A percentile compares a stretch with the other conserved stretches of the same genome.
These are phyloP conservation scores for Pangasius macronema DNA, from an alignment of 2,797 vertebrate genomes.

Conservation along the genomic window DNA sequence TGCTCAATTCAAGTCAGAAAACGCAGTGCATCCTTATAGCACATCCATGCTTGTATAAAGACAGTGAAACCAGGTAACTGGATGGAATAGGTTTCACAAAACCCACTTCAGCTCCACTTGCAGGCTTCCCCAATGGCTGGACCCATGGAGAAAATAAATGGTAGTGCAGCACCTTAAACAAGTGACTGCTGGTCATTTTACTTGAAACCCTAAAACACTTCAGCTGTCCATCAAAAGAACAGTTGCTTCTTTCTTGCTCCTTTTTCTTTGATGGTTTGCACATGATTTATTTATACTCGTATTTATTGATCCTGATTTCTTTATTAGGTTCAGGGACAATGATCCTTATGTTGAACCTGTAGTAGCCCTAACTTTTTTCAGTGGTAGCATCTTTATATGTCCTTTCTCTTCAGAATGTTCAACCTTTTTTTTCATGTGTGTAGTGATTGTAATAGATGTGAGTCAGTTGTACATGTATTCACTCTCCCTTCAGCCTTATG, in stretches of 20 bases:
- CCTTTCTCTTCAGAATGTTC: not conserved
- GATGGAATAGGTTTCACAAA: constrained; percentile 3
- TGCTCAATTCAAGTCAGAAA: constrained; percentile 1
- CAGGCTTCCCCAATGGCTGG: constrained; percentile 46
- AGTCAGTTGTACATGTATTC: constrained; percentile 18
- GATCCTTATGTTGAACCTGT: constrained; percentile 5
- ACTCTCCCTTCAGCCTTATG: not conserved
- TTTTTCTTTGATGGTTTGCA: constrained; percentile 20
- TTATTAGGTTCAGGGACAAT: constrained; percentile 6
- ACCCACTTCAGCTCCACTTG: constrained; percentile 1
- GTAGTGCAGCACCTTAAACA: constrained; percentile 30
- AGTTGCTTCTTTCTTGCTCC: not conserved
- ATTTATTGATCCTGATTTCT: constrained; percentile 46
- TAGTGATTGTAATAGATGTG: constrained; percentile 28
- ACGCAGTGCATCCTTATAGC: not conserved
- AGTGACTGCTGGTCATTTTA: constrained; percentile 10
- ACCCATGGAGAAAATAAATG: constrained; percentile 35
- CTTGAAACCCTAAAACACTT: not conserved
- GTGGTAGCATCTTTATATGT: constrained; percentile 24
- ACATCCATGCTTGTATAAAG: constrained; percentile 7
- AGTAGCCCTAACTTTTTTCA: constrained; percentile 21
- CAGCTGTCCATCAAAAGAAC: not conserved
- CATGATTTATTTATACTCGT: constrained; percentile 47
- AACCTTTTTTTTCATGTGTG: not conserved
- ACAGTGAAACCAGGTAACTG: not conserved